Percentiles rank a stretch among this genome's conserved stretches.
These are phyloP conservation scores for Saccostrea glomerata DNA, from an alignment of 1,140 invertebrate species.

Conservation along the genomic window DNA sequence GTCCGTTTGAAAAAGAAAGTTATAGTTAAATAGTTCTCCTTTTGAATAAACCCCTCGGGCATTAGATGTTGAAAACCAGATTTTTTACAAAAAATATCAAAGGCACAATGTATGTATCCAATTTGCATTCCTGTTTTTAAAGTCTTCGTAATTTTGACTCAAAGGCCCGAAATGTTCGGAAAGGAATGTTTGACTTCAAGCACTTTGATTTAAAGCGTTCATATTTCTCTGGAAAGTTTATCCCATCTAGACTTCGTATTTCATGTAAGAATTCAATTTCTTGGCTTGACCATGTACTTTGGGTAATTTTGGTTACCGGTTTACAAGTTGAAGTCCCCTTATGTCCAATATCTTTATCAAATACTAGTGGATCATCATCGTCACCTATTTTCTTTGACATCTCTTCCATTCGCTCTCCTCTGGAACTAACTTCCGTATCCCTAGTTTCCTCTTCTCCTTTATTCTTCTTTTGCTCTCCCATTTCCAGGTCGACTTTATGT, in stretches of 20 bases:
- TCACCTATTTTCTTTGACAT: background rate
- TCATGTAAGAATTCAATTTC: background rate
- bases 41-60: too few species aligned
- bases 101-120: too few species aligned
- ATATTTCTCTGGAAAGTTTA: background rate
- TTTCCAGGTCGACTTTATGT: background rate
- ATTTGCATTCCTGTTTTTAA: too few species aligned
- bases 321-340: background rate
- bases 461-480: background rate
- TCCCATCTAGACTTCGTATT: background rate
- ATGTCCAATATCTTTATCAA: slow-evolving; percentile 7
- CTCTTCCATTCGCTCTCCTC: background rate
- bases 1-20: too few species aligned
- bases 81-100: too few species aligned
- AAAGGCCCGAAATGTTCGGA: background rate
- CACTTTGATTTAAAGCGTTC: background rate
- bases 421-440: background rate
- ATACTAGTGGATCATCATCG: background rate
- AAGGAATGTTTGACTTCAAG: background rate
- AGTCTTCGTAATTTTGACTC: background rate
- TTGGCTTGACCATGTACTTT: background rate
- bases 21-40: too few species aligned
- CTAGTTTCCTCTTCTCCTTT: background rate
- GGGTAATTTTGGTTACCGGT: background rate
- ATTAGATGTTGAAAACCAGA: too few species aligned